Evolutionary conservation across 2,113 vertebrate genomes (phyloP).

Genomic region (Perognathus longimembris): DNA sequence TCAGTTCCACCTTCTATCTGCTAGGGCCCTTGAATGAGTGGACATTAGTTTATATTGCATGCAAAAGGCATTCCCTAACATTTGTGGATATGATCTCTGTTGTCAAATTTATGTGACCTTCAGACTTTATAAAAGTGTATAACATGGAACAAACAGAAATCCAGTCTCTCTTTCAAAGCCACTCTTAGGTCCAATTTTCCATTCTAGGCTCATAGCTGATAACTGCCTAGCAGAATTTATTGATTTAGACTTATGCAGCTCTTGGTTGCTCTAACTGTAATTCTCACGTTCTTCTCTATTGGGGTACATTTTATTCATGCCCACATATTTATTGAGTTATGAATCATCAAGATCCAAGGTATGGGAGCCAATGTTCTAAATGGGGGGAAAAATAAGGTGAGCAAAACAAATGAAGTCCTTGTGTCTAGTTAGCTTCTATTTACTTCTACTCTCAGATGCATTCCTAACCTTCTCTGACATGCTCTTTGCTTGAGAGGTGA

Average conservation of each 20-base stretch:
- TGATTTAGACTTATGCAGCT: not conserved
- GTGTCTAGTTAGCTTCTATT: not conserved
- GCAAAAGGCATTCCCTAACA: constrained; percentile 13
- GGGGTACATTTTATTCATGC: not conserved
- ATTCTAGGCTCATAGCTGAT: not conserved
- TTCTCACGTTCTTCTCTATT: not conserved
- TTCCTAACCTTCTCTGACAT: not conserved
- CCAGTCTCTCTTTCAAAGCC: not conserved
- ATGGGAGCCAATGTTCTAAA: not conserved
- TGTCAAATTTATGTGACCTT: not conserved
- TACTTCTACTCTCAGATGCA: not conserved
- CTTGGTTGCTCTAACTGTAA: not conserved
- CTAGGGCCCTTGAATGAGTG: not conserved
- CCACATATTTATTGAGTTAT: not conserved
- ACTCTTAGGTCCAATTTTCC: not conserved
- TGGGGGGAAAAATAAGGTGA: not conserved
- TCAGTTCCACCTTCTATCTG: not conserved
- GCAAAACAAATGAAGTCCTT: not conserved
- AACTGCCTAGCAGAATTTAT: not conserved
- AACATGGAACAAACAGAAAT: not conserved
- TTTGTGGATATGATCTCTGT: not conserved
- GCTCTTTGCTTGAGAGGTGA: not conserved
- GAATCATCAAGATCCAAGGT: not conserved
- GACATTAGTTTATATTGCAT: not conserved
- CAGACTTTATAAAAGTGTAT: not conserved